phyloP scores from a whole-genome alignment of 2,888 invertebrate species.

The Muscina levida region DNA sequence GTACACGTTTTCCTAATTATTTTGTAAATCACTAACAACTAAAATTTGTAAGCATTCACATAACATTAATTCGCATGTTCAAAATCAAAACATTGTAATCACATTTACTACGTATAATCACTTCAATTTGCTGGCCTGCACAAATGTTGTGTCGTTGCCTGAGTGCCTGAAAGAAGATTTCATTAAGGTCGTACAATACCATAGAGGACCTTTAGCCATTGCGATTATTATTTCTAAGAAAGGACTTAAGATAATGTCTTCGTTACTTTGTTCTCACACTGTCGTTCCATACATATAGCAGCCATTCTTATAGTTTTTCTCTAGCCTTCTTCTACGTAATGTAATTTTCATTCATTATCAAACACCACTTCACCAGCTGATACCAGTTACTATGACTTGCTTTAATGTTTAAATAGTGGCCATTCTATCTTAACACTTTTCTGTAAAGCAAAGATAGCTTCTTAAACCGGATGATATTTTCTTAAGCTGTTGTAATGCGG shows the following conservation, averaged over 20 bases:
- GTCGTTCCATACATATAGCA: not conserved
- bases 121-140: slow-evolving; percentile 40
- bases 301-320: not conserved
- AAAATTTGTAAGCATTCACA: not conserved
- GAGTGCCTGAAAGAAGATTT: slow-evolving; percentile 13
- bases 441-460: not conserved
- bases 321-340: slow-evolving; percentile 20
- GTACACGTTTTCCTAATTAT: too few relatives aligned
- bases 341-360: slow-evolving; percentile 55
- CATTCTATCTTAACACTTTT: slow-evolving; percentile 34
- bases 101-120: slow-evolving; percentile 14
- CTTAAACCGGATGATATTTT: not conserved
- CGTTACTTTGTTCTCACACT: too few relatives aligned
- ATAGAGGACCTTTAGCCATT: slow-evolving; percentile 12
- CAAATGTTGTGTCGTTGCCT: slow-evolving; percentile 43
- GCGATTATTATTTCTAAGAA: not conserved
- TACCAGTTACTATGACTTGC: slow-evolving; percentile 20
- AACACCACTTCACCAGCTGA: slow-evolving; percentile 24
- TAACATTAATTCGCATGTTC: slow-evolving; percentile 20
- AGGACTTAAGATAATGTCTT: slow-evolving; percentile 46
- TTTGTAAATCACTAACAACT: not conserved
- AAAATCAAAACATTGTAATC: slow-evolving; percentile 34
- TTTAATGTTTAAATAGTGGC: slow-evolving; percentile 46
- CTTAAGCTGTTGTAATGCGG: too few relatives aligned
- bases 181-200: slow-evolving; percentile 44